phyloP scores from a whole-genome alignment of 2,888 invertebrate genomes.

The Epistrophe grossulariae region DNA sequence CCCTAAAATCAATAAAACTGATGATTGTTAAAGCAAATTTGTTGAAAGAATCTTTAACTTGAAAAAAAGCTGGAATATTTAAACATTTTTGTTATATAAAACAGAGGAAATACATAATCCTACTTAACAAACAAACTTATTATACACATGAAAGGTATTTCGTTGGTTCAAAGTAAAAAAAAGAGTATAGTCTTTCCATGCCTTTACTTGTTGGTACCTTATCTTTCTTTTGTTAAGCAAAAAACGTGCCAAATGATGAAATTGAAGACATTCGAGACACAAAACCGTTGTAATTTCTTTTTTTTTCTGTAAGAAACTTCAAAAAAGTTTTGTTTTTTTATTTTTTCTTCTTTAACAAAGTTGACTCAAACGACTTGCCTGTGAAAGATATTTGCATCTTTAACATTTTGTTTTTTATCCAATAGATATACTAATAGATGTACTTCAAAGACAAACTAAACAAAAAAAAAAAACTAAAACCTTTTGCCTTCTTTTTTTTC shows the following conservation, averaged over 20 bases:
- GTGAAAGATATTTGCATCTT: slow-evolving; percentile 12
- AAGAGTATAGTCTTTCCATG: not conserved
- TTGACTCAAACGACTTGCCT: not conserved
- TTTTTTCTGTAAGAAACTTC: not conserved
- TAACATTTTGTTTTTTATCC: not conserved
- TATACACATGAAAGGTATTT: not conserved
- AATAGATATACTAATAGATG: not conserved
- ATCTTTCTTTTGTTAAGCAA: not conserved
- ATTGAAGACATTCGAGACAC: not conserved
- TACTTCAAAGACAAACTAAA: not conserved
- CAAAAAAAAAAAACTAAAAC: not conserved
- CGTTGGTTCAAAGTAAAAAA: not conserved
- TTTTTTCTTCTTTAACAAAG: not conserved
- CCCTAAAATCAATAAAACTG: too few relatives aligned
- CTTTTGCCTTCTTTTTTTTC: slow-evolving; percentile 36
- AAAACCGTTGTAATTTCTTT: not conserved
- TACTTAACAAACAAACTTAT: slow-evolving; percentile 1
- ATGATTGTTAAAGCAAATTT: too few relatives aligned
- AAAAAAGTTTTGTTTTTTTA: slow-evolving; percentile 1
- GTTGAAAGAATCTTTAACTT: too few relatives aligned
- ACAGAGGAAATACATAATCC: not conserved
- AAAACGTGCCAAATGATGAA: slow-evolving; percentile 17
- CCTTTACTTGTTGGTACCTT: not conserved
- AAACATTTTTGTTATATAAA: not conserved
- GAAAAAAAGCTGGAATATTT: not conserved